These are phyloP conservation scores for Coptodon bakossiorum DNA, from an alignment of 2,113 vertebrate genomes.

Conservation along the genomic window DNA sequence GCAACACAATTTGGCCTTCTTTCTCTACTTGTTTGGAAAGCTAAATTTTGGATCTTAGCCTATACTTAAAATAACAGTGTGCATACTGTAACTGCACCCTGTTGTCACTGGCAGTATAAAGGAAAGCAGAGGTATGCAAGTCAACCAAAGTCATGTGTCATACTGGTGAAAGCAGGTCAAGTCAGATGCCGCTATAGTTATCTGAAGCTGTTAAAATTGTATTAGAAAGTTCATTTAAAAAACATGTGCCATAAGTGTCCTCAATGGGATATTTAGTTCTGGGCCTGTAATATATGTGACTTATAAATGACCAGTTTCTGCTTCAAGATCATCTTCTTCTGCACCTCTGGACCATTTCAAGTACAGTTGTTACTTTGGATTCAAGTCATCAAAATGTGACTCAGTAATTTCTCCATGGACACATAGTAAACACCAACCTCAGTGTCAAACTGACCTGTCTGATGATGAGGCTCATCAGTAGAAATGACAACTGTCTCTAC, in stretches of 20 bases:
- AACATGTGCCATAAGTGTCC: neutral
- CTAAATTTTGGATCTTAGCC: neutral
- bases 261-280: neutral
- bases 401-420: neutral
- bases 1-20: neutral
- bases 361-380: neutral
- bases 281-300: neutral
- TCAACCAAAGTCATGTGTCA: neutral
- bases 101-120: conserved; percentile 12
- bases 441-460: neutral
- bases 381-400: neutral
- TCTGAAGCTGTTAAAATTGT: neutral
- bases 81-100: conserved; percentile 6
- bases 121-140: neutral
- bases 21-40: neutral
- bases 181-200: neutral
- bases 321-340: neutral
- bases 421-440: neutral
- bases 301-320: neutral
- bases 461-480: neutral
- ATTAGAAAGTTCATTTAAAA: neutral
- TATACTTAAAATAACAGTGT: conserved; percentile 5
- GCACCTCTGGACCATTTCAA: neutral
- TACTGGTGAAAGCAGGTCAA: neutral
- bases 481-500: neutral